Evolutionary conservation across 2,888 invertebrate genomes (phyloP), one percentile per base, ranked within the genome.

Genomic region (Octodonta nipae): DNA sequence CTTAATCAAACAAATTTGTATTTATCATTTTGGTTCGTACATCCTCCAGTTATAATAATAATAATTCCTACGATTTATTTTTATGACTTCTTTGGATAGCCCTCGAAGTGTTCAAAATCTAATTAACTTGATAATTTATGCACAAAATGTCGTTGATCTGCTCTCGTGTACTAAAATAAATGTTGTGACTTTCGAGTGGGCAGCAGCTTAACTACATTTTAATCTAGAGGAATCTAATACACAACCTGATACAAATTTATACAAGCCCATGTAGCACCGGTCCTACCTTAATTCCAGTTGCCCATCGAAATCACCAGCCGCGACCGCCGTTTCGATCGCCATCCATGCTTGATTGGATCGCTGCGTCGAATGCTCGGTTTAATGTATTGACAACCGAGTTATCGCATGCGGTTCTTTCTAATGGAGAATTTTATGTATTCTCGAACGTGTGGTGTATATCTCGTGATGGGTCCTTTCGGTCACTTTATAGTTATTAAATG

Each of bases 191-290:
- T 11, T 13, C 13, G 52, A 58, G 59, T 60, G 60, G 59, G 60
- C 52, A 53, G 60, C 49, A 47, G 50, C 52, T 54, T 55, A 58
- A 61, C 58, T 56, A 60, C 60, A 53, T 55, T 60, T 60, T 61
- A 62, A 62, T 61, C 60, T 57, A 55, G 43, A 47, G 48, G 57
- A 56, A 60, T 61, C 60, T 58, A 55, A 55, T 55, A 58, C 58
- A 59, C 56, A 55, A 51, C 55, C 27, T 33, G 57, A 59, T 60
- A 62, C 62, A 60, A 61, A 62, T 62, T 60, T 61, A 58, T 60
- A 61, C 60, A 60, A 60, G 58, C 51, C 54, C 54, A 53, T 45
- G 55, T 56, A 54, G 55, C 54, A 52, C 55, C 51, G 56, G 56
- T 50, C 56, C 56, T 51, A 55, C 49, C 55, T 56, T 52, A 42